phyloP scores from a whole-genome alignment of 1,140 invertebrate genomes.

The Thaumatotibia leucotreta region DNA sequence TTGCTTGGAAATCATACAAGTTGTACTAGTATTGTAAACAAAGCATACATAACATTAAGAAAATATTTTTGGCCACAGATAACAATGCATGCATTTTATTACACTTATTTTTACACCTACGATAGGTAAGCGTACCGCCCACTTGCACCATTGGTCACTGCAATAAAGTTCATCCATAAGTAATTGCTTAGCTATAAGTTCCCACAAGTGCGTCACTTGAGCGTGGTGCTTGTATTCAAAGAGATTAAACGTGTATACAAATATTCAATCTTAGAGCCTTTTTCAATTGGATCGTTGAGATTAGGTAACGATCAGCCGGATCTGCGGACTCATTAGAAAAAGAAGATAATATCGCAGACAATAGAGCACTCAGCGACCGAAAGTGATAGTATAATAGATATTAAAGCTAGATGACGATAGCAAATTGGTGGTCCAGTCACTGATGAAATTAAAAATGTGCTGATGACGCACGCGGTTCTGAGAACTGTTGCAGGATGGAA shows the following conservation, averaged over 20 bases:
- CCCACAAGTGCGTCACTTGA: constrained; percentile 53
- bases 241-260: background rate
- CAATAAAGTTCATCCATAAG: constrained; percentile 26
- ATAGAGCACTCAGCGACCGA: constrained; percentile 62
- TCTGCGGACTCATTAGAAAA: constrained; percentile 62
- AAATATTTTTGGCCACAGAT: background rate
- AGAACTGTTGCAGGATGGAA: background rate
- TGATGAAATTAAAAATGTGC: constrained; percentile 22
- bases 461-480: background rate
- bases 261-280: background rate
- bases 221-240: background rate
- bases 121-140: constrained; percentile 17
- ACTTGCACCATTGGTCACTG: constrained; percentile 11
- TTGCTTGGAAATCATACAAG: background rate
- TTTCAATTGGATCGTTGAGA: constrained; percentile 5
- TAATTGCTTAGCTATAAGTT: constrained; percentile 46
- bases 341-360: constrained; percentile 66
- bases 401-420: constrained; percentile 50
- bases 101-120: constrained; percentile 5
- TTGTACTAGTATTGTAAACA: background rate
- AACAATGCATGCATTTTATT: background rate
- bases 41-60: background rate
- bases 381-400: constrained; percentile 69
- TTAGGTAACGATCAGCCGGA: constrained; percentile 66
- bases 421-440: constrained; percentile 42